Percentiles rank a stretch among this genome's conserved stretches.
Conservation (phyloP, 2,113 vertebrate genomes). For the Eublepharis macularius region DNA sequence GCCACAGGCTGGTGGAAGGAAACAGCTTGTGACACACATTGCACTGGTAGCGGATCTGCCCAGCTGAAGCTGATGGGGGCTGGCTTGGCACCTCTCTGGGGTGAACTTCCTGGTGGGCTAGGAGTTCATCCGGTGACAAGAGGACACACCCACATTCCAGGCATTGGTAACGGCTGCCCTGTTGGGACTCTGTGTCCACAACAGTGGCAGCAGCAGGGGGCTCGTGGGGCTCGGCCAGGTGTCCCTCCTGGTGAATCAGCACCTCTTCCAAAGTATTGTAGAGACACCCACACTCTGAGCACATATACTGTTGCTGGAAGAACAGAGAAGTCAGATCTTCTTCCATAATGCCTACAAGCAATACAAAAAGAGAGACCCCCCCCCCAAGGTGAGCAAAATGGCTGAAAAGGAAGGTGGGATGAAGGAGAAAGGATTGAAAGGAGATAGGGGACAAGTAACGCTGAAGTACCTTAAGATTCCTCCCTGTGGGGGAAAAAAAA, state of each 20-base stretch:
- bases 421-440: too few relatives aligned
- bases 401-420: not conserved
- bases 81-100: conserved; percentile 75
- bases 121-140: conserved; percentile 80
- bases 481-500: too few relatives aligned
- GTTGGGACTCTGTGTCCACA: conserved; percentile 11
- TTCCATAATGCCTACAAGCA: conserved; percentile 21
- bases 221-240: conserved; percentile 59
- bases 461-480: too few relatives aligned
- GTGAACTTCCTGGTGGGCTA: conserved; percentile 89
- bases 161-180: conserved; percentile 85
- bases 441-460: too few relatives aligned
- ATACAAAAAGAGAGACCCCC: conserved; percentile 11
- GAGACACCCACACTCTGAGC: conserved; percentile 87
- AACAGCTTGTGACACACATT: conserved; percentile 88
- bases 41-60: conserved; percentile 88
- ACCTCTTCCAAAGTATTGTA: conserved; percentile 88
- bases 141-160: conserved; percentile 86
- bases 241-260: conserved; percentile 88
- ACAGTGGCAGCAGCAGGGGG: not conserved
- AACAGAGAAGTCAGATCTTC: conserved; percentile 65
- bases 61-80: conserved; percentile 14
- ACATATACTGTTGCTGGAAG: conserved; percentile 91
- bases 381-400: not conserved
- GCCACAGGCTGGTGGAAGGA: conserved; percentile 82